phyloP scores from a whole-genome alignment of 2,797 vertebrate genomes.

The Danio kyathit region DNA sequence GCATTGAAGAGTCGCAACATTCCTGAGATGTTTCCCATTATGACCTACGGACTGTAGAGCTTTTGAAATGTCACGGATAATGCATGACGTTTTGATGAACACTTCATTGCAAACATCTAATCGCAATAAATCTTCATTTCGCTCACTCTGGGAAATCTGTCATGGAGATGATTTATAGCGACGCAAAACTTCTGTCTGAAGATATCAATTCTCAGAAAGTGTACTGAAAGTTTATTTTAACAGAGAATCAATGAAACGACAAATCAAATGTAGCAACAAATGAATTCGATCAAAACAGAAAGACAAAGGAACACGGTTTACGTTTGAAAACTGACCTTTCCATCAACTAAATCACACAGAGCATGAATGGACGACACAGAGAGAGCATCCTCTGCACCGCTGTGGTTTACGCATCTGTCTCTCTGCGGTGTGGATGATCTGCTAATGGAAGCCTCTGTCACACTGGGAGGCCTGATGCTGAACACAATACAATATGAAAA shows the following conservation, averaged over 20 bases:
- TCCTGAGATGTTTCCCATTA: conserved; percentile 61
- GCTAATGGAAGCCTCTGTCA: conserved; percentile 68
- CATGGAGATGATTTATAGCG: conserved; percentile 16
- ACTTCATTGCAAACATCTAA: conserved; percentile 47
- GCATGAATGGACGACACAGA: conserved; percentile 29
- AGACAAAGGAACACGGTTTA: conserved; percentile 16
- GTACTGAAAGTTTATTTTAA: neutral
- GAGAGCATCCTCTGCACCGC: conserved; percentile 34
- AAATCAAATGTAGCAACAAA: conserved; percentile 6
- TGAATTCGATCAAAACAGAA: neutral
- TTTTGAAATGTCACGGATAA: conserved; percentile 49
- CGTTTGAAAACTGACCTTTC: conserved; percentile 52
- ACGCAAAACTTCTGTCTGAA: neutral
- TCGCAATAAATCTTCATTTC: conserved; percentile 46
- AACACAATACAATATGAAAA: conserved; percentile 70
- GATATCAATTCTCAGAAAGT: neutral
- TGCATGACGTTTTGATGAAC: conserved; percentile 51
- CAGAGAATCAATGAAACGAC: neutral
- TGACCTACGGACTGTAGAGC: conserved; percentile 50
- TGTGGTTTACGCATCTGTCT: conserved; percentile 45
- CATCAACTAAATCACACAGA: conserved; percentile 33
- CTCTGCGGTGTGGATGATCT: conserved; percentile 50
- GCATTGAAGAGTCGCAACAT: conserved; percentile 54
- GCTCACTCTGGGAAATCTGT: conserved; percentile 37
- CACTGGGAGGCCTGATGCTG: conserved; percentile 64